Evolutionary conservation across 2,797 vertebrate genomes (phyloP).

Genomic region (Ispidina picta): DNA sequence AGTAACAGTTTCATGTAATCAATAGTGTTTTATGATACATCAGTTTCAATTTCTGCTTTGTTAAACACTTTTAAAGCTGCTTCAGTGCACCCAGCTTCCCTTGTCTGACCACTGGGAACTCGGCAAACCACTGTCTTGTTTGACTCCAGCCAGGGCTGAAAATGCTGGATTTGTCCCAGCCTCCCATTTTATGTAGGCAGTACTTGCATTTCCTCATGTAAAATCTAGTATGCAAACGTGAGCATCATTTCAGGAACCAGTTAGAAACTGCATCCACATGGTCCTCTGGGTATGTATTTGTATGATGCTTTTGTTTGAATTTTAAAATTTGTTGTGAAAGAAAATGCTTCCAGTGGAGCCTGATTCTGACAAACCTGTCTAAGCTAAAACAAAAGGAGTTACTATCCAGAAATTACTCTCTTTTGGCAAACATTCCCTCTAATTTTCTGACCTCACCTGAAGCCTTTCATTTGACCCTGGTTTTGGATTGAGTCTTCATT

Average conservation of each 20-base stretch:
- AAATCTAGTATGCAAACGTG: not conserved
- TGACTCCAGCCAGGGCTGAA: not conserved
- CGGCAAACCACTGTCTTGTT: not conserved
- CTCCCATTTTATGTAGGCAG: not conserved
- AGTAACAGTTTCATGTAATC: slow-evolving; percentile 51
- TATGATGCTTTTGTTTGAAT: not conserved
- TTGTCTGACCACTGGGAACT: slow-evolving; percentile 1
- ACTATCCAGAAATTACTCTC: not conserved
- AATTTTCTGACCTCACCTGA: not conserved
- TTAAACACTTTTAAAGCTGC: slow-evolving; percentile 55
- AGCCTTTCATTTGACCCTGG: not conserved
- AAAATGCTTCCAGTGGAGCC: not conserved
- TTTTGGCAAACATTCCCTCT: not conserved
- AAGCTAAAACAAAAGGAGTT: not conserved
- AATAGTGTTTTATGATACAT: slow-evolving; percentile 61
- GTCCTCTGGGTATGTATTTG: not conserved
- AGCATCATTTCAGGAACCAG: not conserved
- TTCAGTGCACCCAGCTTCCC: not conserved
- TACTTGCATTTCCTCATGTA: not conserved
- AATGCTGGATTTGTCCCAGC: not conserved
- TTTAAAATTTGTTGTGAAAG: not conserved
- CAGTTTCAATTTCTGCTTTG: slow-evolving; percentile 70
- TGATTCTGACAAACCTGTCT: not conserved
- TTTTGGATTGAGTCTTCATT: not conserved
- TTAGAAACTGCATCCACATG: not conserved